Evolutionary conservation across 2,888 invertebrate species (phyloP).

Genomic region (Chromoteleia sp.): DNA sequence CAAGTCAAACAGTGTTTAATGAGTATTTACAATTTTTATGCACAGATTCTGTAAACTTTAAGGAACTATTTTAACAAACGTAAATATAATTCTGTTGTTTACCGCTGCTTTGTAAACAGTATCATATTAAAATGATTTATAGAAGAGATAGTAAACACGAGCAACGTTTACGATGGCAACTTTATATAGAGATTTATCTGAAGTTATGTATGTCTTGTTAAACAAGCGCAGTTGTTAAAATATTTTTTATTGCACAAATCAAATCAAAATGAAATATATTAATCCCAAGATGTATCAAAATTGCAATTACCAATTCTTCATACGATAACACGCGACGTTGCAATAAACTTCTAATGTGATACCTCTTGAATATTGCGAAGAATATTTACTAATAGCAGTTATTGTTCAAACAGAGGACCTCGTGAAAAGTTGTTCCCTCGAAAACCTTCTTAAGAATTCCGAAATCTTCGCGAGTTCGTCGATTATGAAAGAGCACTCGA

Average conservation of each 20-base stretch:
- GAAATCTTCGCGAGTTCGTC: not conserved
- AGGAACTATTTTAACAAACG: constrained; percentile 31
- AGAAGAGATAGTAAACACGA: constrained; percentile 53
- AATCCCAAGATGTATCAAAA: no score
- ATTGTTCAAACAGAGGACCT: not conserved
- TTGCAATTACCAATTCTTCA: no score
- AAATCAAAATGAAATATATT: no score
- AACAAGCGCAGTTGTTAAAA: constrained; percentile 38
- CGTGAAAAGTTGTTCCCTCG: not conserved
- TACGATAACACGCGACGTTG: no score
- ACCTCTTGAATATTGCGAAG: no score
- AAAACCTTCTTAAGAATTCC: not conserved
- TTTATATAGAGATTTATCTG: constrained; percentile 57
- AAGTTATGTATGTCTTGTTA: constrained; percentile 31
- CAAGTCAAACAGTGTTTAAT: not conserved
- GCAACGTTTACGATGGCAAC: constrained; percentile 50
- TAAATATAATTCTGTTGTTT: constrained; percentile 57
- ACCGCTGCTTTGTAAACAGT: constrained; percentile 45
- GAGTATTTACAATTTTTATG: constrained; percentile 23
- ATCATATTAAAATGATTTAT: constrained; percentile 63
- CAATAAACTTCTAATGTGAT: no score
- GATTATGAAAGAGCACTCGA: not conserved
- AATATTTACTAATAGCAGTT: not conserved
- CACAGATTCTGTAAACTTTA: constrained; percentile 9
- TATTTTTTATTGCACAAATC: no score